phyloP scores from a whole-genome alignment of 23 tunicate genomes.

The Styela clava region DNA sequence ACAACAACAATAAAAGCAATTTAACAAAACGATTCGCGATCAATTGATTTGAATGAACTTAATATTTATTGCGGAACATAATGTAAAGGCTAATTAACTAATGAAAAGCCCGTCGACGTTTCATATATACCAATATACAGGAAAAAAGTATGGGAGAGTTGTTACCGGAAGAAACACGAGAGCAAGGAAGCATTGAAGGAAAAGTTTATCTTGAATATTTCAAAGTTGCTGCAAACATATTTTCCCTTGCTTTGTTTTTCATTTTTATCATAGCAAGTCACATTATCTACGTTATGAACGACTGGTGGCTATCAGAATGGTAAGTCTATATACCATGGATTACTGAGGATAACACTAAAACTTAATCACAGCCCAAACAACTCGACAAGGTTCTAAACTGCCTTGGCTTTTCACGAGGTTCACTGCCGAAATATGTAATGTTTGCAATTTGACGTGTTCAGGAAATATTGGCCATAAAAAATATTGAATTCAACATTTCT shows the following conservation, averaged over 20 bases:
- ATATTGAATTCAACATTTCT: not conserved
- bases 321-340: not conserved
- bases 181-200: conserved; percentile 35
- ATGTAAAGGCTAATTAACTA: too few relatives aligned
- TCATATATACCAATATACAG: too few relatives aligned
- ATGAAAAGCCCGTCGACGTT: too few relatives aligned
- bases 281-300: conserved; percentile 10
- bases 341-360: not conserved
- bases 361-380: not conserved
- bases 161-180: conserved; percentile 24
- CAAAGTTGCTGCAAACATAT: conserved; percentile 8
- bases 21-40: too few relatives aligned
- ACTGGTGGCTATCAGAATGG: conserved; percentile 65
- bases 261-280: conserved; percentile 28
- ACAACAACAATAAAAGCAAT: too few relatives aligned
- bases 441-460: too few relatives aligned
- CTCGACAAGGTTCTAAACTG: not conserved
- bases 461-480: too few relatives aligned
- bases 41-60: too few relatives aligned
- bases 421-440: too few relatives aligned
- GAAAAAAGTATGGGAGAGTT: not conserved
- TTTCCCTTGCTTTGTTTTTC: conserved; percentile 10
- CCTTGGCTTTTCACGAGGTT: too few relatives aligned
- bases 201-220: conserved; percentile 38
- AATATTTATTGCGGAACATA: too few relatives aligned